Conservation (phyloP, 2,113 vertebrate species). For the Panthera leo region DNA sequence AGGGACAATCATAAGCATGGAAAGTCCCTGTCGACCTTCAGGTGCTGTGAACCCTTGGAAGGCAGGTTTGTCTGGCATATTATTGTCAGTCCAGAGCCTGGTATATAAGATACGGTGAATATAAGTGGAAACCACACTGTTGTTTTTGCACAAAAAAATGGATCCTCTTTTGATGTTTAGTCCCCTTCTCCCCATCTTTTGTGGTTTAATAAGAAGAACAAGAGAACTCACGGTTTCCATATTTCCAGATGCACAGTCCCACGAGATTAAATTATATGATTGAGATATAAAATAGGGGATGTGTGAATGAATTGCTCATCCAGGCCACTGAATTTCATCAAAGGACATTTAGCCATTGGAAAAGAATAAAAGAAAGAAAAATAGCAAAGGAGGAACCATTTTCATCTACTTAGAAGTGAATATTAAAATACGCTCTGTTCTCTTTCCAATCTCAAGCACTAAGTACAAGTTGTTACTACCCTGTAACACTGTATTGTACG, state of each 20-base stretch:
- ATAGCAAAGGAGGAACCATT: background rate
- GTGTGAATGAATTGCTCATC: background rate
- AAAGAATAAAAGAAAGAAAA: background rate
- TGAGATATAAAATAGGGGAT: background rate
- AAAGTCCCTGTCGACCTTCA: background rate
- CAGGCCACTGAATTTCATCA: background rate
- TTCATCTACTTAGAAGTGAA: background rate
- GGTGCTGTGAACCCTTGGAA: background rate
- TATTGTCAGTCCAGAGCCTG: background rate
- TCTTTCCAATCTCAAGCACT: background rate
- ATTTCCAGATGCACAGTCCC: background rate
- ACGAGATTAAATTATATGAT: background rate
- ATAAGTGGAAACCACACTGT: background rate
- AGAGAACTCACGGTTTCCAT: background rate
- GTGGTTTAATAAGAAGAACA: background rate
- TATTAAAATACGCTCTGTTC: background rate
- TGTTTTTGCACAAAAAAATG: background rate
- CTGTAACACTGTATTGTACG: background rate
- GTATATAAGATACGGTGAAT: background rate
- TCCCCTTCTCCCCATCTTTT: background rate
- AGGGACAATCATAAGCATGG: background rate
- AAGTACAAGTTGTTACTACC: background rate
- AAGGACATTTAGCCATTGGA: background rate
- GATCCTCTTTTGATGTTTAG: background rate
- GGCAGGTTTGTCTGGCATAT: background rate